These are phyloP conservation scores for Marmota monax DNA, from an alignment of 2,113 vertebrate species.

Conservation along the genomic window DNA sequence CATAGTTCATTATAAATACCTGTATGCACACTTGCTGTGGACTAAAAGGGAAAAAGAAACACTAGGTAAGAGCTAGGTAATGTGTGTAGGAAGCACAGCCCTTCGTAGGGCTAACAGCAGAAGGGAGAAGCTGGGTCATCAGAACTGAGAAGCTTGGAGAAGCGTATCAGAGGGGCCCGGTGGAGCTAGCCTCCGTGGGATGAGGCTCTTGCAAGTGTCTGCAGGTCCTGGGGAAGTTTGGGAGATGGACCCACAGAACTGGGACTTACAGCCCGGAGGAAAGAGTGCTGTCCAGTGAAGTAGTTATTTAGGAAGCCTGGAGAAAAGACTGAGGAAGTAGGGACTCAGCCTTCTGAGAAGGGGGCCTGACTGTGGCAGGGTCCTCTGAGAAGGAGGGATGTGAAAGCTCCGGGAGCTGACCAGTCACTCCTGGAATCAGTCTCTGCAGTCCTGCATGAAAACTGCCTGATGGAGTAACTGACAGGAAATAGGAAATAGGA, in stretches of 20 bases:
- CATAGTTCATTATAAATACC: not conserved
- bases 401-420: not conserved
- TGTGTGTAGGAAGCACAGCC: not conserved
- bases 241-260: not conserved
- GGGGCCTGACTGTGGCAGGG: not conserved
- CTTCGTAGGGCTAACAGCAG: not conserved
- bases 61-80: not conserved
- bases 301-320: not conserved
- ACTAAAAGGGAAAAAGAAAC: not conserved
- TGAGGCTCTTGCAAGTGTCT: not conserved
- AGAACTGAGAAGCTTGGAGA: not conserved
- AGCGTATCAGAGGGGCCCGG: not conserved
- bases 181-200: not conserved
- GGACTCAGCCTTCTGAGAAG: not conserved
- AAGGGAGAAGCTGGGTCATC: not conserved
- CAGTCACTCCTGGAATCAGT: not conserved
- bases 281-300: not conserved
- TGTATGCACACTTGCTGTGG: not conserved
- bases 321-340: not conserved
- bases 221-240: not conserved
- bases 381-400: not conserved
- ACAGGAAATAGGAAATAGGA: not conserved
- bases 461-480: not conserved
- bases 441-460: not conserved
- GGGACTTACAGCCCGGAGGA: not conserved